A percentile compares a stretch with the other conserved stretches of the same genome.
phyloP scores from a whole-genome alignment of 2,888 invertebrate genomes.

The Parnassius smintheus region DNA sequence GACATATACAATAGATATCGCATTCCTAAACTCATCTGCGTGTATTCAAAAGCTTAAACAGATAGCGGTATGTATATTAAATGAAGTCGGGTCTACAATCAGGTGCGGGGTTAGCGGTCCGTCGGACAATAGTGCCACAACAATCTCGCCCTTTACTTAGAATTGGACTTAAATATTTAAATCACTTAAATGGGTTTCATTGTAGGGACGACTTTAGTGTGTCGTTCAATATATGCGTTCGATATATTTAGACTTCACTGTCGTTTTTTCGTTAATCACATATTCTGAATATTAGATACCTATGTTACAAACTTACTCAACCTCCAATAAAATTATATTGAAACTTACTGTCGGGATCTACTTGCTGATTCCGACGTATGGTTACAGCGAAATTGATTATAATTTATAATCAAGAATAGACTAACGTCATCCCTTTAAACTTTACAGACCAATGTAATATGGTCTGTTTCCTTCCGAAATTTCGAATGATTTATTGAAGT shows the following conservation, averaged over 20 bases:
- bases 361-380: too few species aligned
- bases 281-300: background rate
- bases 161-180: conserved; percentile 80
- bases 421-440: too few species aligned
- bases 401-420: too few species aligned
- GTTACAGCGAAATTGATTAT: too few species aligned
- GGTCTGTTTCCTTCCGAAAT: too few species aligned
- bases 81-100: conserved; percentile 75
- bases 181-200: conserved; percentile 78
- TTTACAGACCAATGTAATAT: too few species aligned
- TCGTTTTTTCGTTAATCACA: conserved; percentile 6
- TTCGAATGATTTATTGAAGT: too few species aligned
- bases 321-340: too few species aligned
- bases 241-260: conserved; percentile 35
- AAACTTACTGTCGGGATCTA: too few species aligned
- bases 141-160: conserved; percentile 76
- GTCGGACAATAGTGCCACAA: conserved; percentile 75
- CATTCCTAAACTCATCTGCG: conserved; percentile 27
- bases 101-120: conserved; percentile 67
- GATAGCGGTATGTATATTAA: conserved; percentile 67
- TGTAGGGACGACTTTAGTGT: conserved; percentile 61
- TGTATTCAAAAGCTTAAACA: conserved; percentile 50
- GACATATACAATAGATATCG: background rate
- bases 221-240: conserved; percentile 39
- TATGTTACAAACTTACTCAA: too few species aligned